Percentiles rank a stretch among this genome's conserved stretches.
These are phyloP conservation scores for Sardinella longiceps DNA, from an alignment of 2,797 vertebrate species.

Conservation along the genomic window DNA sequence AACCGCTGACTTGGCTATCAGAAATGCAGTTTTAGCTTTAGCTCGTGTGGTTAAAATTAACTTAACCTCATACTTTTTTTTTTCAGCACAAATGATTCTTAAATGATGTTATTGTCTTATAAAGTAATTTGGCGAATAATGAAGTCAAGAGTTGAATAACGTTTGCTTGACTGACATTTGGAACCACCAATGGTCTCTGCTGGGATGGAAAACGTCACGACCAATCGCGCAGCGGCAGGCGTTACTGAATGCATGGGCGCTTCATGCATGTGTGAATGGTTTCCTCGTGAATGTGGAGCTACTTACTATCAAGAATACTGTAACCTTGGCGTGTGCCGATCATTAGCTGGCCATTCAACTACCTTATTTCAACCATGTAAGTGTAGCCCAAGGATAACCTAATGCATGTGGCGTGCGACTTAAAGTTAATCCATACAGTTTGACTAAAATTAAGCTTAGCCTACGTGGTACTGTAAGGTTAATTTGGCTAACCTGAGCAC, in stretches of 20 bases:
- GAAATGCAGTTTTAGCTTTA: too few relatives aligned
- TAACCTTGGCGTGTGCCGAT: not conserved
- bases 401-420: not conserved
- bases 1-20: too few relatives aligned
- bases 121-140: too few relatives aligned
- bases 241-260: not conserved
- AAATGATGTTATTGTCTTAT: too few relatives aligned
- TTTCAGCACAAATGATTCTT: too few relatives aligned
- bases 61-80: too few relatives aligned
- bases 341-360: not conserved
- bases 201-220: not conserved
- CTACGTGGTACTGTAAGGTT: not conserved
- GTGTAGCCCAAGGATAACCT: not conserved
- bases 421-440: not conserved
- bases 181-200: not conserved
- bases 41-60: too few relatives aligned
- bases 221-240: not conserved
- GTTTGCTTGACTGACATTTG: constrained; percentile 15
- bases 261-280: not conserved
- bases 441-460: not conserved
- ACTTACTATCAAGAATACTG: not conserved
- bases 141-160: too few relatives aligned
- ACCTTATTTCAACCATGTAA: not conserved
- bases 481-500: not conserved
- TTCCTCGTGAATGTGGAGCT: not conserved